Evolutionary conservation across 2,113 vertebrate genomes (phyloP), one percentile per base, ranked within the genome.

Genomic region (Semnornis frantzii): DNA sequence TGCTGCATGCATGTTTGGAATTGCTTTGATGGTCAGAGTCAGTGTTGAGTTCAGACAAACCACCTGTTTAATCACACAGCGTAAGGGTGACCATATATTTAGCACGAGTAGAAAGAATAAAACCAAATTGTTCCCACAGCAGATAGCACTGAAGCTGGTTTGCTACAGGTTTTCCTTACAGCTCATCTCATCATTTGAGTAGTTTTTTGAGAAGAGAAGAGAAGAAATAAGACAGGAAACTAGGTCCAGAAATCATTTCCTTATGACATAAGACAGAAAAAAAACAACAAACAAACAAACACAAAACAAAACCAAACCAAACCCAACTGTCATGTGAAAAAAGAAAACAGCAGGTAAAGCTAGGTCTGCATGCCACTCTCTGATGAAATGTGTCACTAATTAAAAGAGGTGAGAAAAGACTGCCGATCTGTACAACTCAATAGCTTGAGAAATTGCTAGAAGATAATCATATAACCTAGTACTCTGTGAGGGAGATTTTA

Each of bases 391-490:
- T 64, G 48, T 80, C 72, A 75, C 42, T 70, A 80, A 85, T 8
- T 33, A 4, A 82, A 63, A 50, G 19, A 24, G 11, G 16, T 66
- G 12, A 81, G 7, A 76, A 27, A 78, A 65, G n/a, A 48, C 12
- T 71, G 48, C 14, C 85, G 64, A 91, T 74, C 37, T 91, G 72
- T 68, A 83, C 77, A 81, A 15, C n/a, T 60, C 5, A 3, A 54
- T 71, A 92, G 37, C 57, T 88, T 89, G 28, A 89, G 79, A 91
- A 96, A 89, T 77, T 76, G 75, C 82, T 78, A 48, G 52, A 85
- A 87, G 62, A 93, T 68, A 83, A 83, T 74, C 62, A 64, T 37
- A 77, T 16, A 64, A 39, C 69, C 58, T 87, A 70, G 28, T 78
- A 85, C n/a, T 75, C 69, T 8, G 58, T 81, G 76, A 95, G 70